Conservation (phyloP, 2,113 vertebrate species). For the Setophaga kirtlandii region DNA sequence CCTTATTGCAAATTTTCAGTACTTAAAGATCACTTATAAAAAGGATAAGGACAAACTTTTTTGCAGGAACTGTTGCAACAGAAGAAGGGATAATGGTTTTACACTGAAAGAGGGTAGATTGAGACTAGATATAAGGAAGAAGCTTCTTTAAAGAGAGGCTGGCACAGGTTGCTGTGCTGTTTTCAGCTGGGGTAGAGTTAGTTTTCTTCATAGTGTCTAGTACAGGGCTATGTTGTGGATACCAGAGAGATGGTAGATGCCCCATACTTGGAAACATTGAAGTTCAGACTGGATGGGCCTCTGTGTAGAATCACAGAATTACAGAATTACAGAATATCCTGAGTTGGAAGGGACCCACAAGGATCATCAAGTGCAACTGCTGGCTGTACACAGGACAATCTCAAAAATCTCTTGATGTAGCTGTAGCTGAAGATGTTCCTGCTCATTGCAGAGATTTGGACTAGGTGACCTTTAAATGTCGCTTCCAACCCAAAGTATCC, state of each 20-base stretch:
- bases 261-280: background rate
- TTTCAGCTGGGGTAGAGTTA: background rate
- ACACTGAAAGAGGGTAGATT: background rate
- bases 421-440: background rate
- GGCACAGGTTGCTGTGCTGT: background rate
- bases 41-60: background rate
- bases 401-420: background rate
- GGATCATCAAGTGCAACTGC: background rate
- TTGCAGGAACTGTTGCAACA: accelerated
- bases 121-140: background rate
- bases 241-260: background rate
- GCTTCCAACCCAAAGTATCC: background rate
- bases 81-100: background rate
- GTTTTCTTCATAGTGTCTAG: background rate
- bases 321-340: background rate
- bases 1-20: background rate
- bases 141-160: too few species aligned
- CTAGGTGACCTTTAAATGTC: background rate
- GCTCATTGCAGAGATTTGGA: background rate
- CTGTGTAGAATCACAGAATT: background rate
- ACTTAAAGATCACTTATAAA: background rate
- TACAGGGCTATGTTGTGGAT: background rate
- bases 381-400: background rate
- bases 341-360: background rate
- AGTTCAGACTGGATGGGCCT: background rate